Conservation (phyloP, 2,797 vertebrate species). For the Xiphorhynchus erythropygius region DNA sequence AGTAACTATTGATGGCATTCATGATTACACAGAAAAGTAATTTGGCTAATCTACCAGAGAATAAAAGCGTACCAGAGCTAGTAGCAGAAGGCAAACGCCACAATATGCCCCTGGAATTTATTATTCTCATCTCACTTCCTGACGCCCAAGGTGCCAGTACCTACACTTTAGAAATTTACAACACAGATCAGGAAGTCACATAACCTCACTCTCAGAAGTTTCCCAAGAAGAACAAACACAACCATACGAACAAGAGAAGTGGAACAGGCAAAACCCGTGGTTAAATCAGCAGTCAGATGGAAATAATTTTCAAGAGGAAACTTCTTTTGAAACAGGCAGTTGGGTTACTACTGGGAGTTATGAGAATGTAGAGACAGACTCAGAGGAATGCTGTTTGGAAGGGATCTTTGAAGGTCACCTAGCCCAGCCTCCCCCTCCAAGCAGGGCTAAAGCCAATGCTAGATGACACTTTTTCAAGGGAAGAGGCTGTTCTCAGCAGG, state of each 20-base stretch:
- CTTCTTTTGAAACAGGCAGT: neutral
- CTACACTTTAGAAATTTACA: neutral
- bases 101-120: neutral
- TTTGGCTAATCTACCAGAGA: neutral
- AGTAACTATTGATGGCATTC: neutral
- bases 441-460: neutral
- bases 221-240: neutral
- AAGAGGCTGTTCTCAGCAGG: neutral
- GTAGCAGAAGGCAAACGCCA: neutral
- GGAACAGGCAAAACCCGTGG: neutral
- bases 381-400: neutral
- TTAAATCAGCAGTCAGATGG: neutral
- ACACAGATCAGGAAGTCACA: rapidly evolving
- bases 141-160: neutral
- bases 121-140: neutral
- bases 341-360: neutral
- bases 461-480: rapidly evolving
- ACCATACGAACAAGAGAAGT: neutral
- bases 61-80: neutral
- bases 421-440: neutral
- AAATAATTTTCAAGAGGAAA: neutral
- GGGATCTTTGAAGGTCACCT: slow-evolving; percentile 7
- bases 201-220: neutral
- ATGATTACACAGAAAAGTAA: neutral
- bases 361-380: neutral